Conservation (phyloP, 2,888 invertebrate species). For the Archips xylosteana region DNA sequence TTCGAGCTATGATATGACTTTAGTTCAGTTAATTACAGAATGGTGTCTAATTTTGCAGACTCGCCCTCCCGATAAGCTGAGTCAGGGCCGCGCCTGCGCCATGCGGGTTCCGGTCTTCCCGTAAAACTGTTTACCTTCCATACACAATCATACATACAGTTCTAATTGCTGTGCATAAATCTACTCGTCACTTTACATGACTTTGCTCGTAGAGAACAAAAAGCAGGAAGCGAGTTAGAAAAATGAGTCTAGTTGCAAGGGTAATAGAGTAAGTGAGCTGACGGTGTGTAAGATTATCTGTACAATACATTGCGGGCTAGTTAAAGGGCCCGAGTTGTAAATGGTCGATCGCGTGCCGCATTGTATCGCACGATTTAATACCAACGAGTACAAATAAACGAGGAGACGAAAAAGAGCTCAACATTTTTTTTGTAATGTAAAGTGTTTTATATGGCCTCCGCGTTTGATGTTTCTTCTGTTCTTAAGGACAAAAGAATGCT, state of each 20-base stretch:
- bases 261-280: neutral
- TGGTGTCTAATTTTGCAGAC: conserved; percentile 49
- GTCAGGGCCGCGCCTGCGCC: conserved; percentile 67
- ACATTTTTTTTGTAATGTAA: too few species aligned
- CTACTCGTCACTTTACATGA: neutral
- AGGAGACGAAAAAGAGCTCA: too few species aligned
- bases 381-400: too few species aligned
- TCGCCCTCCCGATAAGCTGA: conserved; percentile 58
- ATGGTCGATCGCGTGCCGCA: neutral
- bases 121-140: conserved; percentile 47
- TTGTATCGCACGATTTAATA: neutral
- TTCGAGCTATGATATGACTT: too few species aligned
- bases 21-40: too few species aligned
- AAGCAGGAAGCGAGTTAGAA: neutral
- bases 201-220: neutral
- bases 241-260: neutral
- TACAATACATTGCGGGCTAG: neutral
- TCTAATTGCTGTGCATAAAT: conserved; percentile 30
- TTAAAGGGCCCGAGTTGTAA: neutral
- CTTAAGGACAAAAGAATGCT: too few species aligned
- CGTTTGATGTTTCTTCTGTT: too few species aligned
- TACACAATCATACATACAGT: conserved; percentile 23
- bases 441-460: too few species aligned
- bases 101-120: conserved; percentile 74
- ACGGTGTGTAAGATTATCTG: neutral